Percentiles rank a stretch among this genome's conserved stretches.
Conservation (phyloP, 2,797 vertebrate genomes). For the Vespertilio murinus region DNA sequence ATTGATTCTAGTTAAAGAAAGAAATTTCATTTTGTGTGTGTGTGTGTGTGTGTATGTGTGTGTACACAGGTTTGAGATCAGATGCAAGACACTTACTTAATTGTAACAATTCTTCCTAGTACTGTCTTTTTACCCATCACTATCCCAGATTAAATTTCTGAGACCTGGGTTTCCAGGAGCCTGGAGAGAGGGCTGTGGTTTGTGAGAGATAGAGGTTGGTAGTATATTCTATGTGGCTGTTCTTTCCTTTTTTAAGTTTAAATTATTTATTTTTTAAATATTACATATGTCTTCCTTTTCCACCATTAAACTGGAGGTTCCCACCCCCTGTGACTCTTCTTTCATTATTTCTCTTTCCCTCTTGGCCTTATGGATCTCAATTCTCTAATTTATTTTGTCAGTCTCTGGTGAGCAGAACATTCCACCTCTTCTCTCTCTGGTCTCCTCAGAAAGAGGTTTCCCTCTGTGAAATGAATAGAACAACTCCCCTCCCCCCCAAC, state of each 20-base stretch:
- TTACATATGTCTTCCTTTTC: too few species aligned
- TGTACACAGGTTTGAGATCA: background rate
- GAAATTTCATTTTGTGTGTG: background rate
- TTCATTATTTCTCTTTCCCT: background rate
- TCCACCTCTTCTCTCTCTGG: background rate
- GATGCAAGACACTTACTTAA: background rate
- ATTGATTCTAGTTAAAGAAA: background rate
- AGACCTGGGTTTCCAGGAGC: background rate
- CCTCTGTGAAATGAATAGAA: slow-evolving; percentile 42
- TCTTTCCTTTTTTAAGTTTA: background rate
- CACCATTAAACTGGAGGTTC: too few species aligned
- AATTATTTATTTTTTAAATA: too few species aligned
- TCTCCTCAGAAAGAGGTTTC: background rate
- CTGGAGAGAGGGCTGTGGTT: background rate
- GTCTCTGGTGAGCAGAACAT: background rate
- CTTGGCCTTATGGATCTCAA: background rate
- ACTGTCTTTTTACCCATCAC: background rate
- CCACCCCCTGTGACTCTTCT: background rate
- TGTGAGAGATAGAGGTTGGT: background rate
- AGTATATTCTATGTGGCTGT: accelerated
- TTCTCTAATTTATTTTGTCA: background rate
- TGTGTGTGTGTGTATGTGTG: background rate
- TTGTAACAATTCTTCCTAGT: background rate
- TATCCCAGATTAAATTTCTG: background rate
- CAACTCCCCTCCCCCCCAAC: background rate